Base-by-base conservation (phyloP, 2,888 invertebrate genomes). In the Stenichneumon culpator region DNA sequence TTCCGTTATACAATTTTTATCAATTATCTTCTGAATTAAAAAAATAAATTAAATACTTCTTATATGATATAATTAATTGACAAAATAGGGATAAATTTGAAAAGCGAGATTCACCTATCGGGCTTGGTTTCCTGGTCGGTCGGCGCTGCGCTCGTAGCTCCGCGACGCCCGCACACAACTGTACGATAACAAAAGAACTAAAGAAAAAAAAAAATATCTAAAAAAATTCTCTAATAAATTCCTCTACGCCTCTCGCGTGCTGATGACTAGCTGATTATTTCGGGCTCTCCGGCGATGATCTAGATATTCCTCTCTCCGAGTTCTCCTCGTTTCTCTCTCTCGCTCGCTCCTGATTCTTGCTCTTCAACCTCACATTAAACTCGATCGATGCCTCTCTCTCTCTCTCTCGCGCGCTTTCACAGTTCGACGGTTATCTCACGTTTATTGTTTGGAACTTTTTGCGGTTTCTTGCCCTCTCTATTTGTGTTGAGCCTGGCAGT, bases 401-500 rank as follows among this genome's bases (percentile, higher is more conserved):
- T 14, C 22, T 25, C 28, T 60, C 60, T 54, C 19, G 4, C 22
- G 0, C 52, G 19, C n/a, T 4, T 4, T 28, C 63, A 28, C 47
- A 28, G 25, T 50, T 74, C 28, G 47, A 47, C 28, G 78, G 54
- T 44, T 89, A 86, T 87, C 88, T 89, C 87, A 81, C n/a, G 52
- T 25, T 57, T 22, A 25, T 25, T n/a, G 1, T 19, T 52, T 2
- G 52, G 19, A 1, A 57, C 44, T 47, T 57, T 25, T 86, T 87
- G 87, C 69, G 87, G 83, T 87, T 87, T 86, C 86, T 47, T 47
- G 44, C 87, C 92, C 92, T 91, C 95, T 95, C 97, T 97, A 97
- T 97, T 98, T 98, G 98, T 98, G 98, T 97, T 98, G 98, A 95
- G 98, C 98, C 97, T 98, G 98, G 97, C 98, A 98, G 96, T 98